Evolutionary conservation across 2,888 invertebrate genomes (phyloP), one percentile per base, ranked within the genome.

Genomic region (Pyralis farinalis): DNA sequence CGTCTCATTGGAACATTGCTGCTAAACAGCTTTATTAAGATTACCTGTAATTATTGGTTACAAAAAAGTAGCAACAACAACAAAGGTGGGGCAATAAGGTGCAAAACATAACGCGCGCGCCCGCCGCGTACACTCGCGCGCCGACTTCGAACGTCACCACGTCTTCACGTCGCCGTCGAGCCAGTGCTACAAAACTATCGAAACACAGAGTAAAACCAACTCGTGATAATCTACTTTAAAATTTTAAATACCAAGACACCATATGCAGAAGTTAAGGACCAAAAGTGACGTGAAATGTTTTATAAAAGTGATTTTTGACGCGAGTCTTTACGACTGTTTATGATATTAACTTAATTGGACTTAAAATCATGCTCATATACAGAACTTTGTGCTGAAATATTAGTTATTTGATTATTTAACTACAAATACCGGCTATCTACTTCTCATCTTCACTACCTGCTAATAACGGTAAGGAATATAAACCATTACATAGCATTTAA

Each of bases 251-350:
- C 34, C 37, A 32, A 30, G 37, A 43, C 36, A 48, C 49, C 60
- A 52, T 70, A 77, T 83, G 80, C 71, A 64, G 63, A 67, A 63
- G 63, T 54, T 56, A 51, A 64, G 71, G 67, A 70, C 58, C 37
- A 50, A 49, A 50, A 73, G 82, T 83, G 81, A 53, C 67, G 74
- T 79, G 80, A 74, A 67, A 83, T 81, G 84, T 66, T 77, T 65
- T 39, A 53, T 49, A 53, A 64, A 63, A 73, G 83, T 84, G 82
- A 64, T 74, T 66, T 76, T 76, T 82, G 75, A 81, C 65, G 65
- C 56, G 50, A 63, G 69, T 67, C 63, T 66, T 45, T 44, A 51
- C 36, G 48, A 51, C 53, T 58, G 51, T 66, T 71, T 69, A 74
- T 77, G 75, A 73, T 60, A 44, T 55, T 43, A 57, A 52, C 47